Percentiles rank a stretch among this genome's conserved stretches.
phyloP scores from a whole-genome alignment of 2,113 vertebrate species.

The Mugil cephalus region DNA sequence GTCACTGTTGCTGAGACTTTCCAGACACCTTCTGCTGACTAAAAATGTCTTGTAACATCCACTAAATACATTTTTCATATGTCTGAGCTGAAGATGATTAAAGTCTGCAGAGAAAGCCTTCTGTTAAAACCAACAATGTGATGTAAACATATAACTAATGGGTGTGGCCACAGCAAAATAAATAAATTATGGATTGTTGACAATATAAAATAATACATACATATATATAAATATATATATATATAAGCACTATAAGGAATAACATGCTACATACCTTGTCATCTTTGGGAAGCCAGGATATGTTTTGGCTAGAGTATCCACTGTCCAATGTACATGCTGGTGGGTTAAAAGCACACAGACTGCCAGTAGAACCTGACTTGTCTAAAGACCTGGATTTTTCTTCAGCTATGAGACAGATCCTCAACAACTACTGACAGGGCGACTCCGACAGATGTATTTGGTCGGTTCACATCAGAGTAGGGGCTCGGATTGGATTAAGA shows the following conservation, averaged over 20 bases:
- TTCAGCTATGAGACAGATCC: constrained; percentile 44
- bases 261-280: constrained; percentile 73
- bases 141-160: neutral
- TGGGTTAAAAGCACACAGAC: constrained; percentile 73
- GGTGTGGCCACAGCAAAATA: constrained; percentile 21
- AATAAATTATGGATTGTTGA: neutral
- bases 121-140: neutral
- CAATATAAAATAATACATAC: neutral
- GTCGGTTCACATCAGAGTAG: constrained; percentile 63
- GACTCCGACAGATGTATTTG: constrained; percentile 41
- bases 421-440: constrained; percentile 40
- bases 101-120: constrained; percentile 3
- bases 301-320: constrained; percentile 79
- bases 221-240: neutral
- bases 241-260: neutral
- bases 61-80: neutral
- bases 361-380: constrained; percentile 70
- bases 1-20: neutral
- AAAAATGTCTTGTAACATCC: neutral
- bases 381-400: constrained; percentile 39
- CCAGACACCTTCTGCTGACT: neutral
- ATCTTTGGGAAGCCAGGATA: constrained; percentile 81
- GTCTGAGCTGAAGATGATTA: neutral
- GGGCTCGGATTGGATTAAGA: constrained; percentile 41
- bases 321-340: constrained; percentile 77